phyloP scores from a whole-genome alignment of 1,140 invertebrate species.

The Temnothorax longispinosus region DNA sequence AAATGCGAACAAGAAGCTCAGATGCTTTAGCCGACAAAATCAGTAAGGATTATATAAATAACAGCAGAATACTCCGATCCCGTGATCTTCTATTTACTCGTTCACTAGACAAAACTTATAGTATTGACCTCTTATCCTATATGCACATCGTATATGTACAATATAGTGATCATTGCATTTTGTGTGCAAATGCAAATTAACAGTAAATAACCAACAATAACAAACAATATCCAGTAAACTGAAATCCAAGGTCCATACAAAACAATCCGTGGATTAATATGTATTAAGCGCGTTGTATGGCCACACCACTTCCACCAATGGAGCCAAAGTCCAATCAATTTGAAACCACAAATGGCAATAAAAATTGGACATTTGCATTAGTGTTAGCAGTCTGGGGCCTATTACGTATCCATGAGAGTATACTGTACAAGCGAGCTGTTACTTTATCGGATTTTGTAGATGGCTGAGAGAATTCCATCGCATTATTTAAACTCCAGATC shows the following conservation, averaged over 20 bases:
- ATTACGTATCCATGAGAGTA: constrained; percentile 73
- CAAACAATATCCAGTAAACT: constrained; percentile 54
- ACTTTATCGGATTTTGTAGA: constrained; percentile 55
- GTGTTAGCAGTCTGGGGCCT: constrained; percentile 82
- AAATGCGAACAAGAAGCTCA: constrained; percentile 22
- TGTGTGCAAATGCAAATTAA: constrained; percentile 18
- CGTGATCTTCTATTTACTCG: neutral
- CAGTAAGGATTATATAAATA: neutral
- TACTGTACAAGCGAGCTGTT: constrained; percentile 58
- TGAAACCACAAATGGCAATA: constrained; percentile 79
- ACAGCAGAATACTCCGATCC: neutral
- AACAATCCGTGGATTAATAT: constrained; percentile 68
- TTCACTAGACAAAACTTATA: neutral
- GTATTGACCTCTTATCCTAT: neutral
- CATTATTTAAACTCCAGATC: constrained; percentile 69
- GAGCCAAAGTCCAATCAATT: constrained; percentile 82
- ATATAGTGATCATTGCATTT: constrained; percentile 3
- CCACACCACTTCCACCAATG: constrained; percentile 83
- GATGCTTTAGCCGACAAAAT: neutral
- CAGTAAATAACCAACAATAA: constrained; percentile 26
- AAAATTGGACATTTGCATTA: constrained; percentile 84
- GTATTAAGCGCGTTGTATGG: constrained; percentile 76
- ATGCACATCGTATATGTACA: neutral
- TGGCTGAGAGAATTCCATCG: constrained; percentile 59
- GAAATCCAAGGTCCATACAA: constrained; percentile 57